These are phyloP conservation scores for Psilopsiagon aurifrons DNA, from an alignment of 2,113 vertebrate genomes.

Conservation along the genomic window DNA sequence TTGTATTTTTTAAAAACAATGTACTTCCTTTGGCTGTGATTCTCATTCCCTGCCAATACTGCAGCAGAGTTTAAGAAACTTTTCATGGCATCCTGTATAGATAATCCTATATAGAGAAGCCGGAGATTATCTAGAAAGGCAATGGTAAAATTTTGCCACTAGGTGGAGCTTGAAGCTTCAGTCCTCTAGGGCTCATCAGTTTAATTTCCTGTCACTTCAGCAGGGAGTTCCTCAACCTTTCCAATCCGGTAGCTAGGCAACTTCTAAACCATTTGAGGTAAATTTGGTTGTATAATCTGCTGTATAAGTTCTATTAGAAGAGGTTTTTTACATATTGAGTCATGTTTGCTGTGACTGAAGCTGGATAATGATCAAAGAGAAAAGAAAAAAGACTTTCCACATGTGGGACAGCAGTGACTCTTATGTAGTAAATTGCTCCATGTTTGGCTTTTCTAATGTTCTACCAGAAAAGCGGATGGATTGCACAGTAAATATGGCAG, in stretches of 20 bases:
- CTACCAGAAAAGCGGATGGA: background rate
- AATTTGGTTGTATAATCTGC: constrained; percentile 55
- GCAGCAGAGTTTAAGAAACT: background rate
- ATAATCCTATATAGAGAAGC: background rate
- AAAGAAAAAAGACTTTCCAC: constrained; percentile 47
- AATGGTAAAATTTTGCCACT: background rate
- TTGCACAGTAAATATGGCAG: background rate
- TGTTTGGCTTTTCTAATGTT: background rate
- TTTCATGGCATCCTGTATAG: background rate
- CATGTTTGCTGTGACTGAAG: constrained; percentile 52
- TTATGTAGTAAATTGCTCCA: background rate
- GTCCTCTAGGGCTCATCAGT: background rate
- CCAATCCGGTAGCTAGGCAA: constrained; percentile 55
- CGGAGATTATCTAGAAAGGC: background rate
- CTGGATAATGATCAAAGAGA: constrained; percentile 54
- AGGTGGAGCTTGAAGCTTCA: constrained; percentile 56
- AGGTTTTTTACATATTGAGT: constrained; percentile 35
- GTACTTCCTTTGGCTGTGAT: background rate
- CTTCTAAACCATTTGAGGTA: constrained; percentile 55
- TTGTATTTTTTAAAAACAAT: background rate
- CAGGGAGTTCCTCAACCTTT: constrained; percentile 45
- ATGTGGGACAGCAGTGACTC: background rate
- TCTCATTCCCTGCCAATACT: background rate
- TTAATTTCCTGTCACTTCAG: constrained; percentile 28
- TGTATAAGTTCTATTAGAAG: background rate